These are phyloP conservation scores for Zophobas morio DNA, from an alignment of 1,140 invertebrate genomes.

Conservation along the genomic window DNA sequence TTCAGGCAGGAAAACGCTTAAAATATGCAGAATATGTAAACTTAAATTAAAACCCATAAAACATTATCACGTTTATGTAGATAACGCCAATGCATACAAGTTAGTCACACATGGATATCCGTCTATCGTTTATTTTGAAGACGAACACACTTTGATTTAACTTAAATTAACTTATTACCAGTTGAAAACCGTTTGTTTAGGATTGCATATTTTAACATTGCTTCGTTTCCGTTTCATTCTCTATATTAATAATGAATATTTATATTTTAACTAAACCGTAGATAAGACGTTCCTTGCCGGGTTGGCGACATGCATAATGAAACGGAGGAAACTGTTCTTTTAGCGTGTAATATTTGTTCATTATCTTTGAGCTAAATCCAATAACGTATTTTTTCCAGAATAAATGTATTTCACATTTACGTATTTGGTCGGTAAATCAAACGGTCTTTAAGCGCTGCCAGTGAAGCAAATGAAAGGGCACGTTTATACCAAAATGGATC, in stretches of 20 bases:
- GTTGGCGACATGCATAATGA: background rate
- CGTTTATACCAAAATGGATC: constrained; percentile 64
- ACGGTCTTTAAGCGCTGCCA: constrained; percentile 58
- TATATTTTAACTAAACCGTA: too few species aligned
- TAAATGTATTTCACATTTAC: constrained; percentile 62
- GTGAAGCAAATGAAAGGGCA: constrained; percentile 63
- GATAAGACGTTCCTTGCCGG: background rate
- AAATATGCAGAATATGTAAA: background rate
- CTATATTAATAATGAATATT: too few species aligned
- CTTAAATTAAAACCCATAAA: background rate
- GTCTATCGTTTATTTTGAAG: too few species aligned
- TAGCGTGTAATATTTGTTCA: background rate
- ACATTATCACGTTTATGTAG: too few species aligned
- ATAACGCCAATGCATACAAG: too few species aligned
- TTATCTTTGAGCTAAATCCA: constrained; percentile 4
- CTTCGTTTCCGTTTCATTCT: too few species aligned
- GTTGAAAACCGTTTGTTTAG: too few species aligned
- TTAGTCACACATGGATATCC: too few species aligned
- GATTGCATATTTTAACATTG: too few species aligned
- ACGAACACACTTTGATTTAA: too few species aligned
- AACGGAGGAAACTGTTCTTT: background rate
- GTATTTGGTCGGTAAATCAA: constrained; percentile 64
- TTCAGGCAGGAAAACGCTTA: background rate
- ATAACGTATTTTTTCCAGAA: constrained; percentile 39
- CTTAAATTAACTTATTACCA: too few species aligned